A percentile compares a stretch with the other conserved stretches of the same genome.
These are phyloP conservation scores for Reinhardtius hippoglossoides DNA, from an alignment of 2,113 vertebrate species.

Conservation along the genomic window DNA sequence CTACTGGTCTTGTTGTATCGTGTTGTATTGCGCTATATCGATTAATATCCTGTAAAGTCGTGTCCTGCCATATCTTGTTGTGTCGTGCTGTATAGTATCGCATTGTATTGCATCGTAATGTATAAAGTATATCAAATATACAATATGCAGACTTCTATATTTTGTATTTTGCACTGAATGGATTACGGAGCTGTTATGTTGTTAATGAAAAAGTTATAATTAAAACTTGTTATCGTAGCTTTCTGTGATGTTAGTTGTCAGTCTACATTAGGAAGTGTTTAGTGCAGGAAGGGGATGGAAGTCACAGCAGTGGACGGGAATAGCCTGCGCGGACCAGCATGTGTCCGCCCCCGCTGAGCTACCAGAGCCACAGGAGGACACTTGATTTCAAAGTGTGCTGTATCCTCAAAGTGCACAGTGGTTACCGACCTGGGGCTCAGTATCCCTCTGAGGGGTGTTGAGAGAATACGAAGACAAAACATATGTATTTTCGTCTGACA, in stretches of 20 bases:
- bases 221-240: not conserved
- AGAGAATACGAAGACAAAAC: not conserved
- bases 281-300: conserved; percentile 1
- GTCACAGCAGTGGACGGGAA: not conserved
- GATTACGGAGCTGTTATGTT: too few species aligned
- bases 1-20: too few species aligned
- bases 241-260: not conserved
- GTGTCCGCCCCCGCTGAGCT: not conserved
- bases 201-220: not conserved
- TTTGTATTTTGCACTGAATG: too few species aligned
- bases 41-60: too few species aligned
- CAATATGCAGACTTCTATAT: too few species aligned
- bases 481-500: not conserved
- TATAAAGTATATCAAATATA: too few species aligned
- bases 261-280: not conserved
- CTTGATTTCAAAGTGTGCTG: conserved; percentile 2
- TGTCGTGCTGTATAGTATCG: too few species aligned
- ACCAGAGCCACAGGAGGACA: not conserved
- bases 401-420: not conserved
- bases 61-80: too few species aligned
- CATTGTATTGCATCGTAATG: too few species aligned
- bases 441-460: not conserved
- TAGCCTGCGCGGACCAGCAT: conserved; percentile 1
- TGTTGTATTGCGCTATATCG: too few species aligned
- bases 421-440: not conserved